phyloP scores from a whole-genome alignment of 2,797 vertebrate genomes.

The Aulostomus chinensis region DNA sequence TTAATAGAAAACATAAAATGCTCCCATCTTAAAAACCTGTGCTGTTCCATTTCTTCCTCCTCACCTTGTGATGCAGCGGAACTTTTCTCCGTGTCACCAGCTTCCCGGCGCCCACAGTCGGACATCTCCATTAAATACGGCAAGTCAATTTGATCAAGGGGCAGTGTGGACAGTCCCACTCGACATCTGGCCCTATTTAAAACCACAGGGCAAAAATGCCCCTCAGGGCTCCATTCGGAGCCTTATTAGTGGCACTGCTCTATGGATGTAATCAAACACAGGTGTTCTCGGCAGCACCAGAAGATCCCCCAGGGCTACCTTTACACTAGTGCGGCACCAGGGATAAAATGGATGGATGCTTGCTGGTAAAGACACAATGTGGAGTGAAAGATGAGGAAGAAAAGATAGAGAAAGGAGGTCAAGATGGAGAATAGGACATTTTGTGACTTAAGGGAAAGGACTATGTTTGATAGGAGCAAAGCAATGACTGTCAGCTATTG shows the following conservation, averaged over 20 bases:
- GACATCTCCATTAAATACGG: slow-evolving; percentile 66
- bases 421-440: too few species aligned
- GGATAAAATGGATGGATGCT: slow-evolving; percentile 28
- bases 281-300: slow-evolving; percentile 45
- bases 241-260: slow-evolving; percentile 61
- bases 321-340: slow-evolving; percentile 23
- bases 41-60: slow-evolving; percentile 28
- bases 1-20: slow-evolving; percentile 45
- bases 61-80: slow-evolving; percentile 29
- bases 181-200: slow-evolving; percentile 67
- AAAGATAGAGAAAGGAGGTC: not conserved
- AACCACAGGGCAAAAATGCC: slow-evolving; percentile 30
- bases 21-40: slow-evolving; percentile 30
- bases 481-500: too few species aligned
- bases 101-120: slow-evolving; percentile 29
- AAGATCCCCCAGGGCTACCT: slow-evolving; percentile 30
- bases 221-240: slow-evolving; percentile 36
- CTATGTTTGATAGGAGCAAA: too few species aligned
- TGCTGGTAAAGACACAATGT: slow-evolving; percentile 41
- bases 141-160: slow-evolving; percentile 64
- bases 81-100: slow-evolving; percentile 20
- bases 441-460: too few species aligned
- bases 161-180: slow-evolving; percentile 28
- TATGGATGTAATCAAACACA: slow-evolving; percentile 65
- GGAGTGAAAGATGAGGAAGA: not conserved